phyloP scores from a whole-genome alignment of 2,888 invertebrate species.

The Agriopis leucophaearia region DNA sequence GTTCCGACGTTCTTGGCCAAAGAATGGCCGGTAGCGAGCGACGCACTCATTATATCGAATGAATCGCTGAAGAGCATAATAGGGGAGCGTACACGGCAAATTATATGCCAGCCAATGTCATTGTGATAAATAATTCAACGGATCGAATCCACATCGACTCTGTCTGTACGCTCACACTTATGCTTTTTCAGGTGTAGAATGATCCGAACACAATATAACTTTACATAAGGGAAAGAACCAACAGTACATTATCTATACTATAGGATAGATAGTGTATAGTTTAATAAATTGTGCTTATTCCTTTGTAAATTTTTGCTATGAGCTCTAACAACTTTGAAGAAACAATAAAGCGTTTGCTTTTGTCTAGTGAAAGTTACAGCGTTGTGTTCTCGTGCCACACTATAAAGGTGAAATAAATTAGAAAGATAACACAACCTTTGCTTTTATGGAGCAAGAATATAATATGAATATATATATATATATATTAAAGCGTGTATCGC shows the following conservation, averaged over 20 bases:
- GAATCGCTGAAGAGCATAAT: conserved; percentile 80
- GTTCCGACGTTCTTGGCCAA: conserved; percentile 38
- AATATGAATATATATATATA: no score
- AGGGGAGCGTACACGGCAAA: conserved; percentile 74
- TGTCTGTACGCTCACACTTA: conserved; percentile 5
- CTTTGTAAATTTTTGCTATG: conserved; percentile 6
- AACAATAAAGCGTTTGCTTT: conserved; percentile 25
- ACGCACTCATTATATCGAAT: conserved; percentile 78
- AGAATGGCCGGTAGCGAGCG: conserved; percentile 69
- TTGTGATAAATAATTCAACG: conserved; percentile 78
- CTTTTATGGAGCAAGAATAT: conserved; percentile 38
- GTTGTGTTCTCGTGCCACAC: conserved; percentile 34
- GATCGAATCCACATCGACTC: conserved; percentile 35
- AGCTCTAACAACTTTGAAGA: conserved; percentile 18
- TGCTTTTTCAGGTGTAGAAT: conserved; percentile 13
- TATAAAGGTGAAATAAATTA: conserved; percentile 40
- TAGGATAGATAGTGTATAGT: background rate
- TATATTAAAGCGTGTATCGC: conserved; percentile 29
- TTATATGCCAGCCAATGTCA: conserved; percentile 80
- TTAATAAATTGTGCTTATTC: background rate
- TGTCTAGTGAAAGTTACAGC: conserved; percentile 31
- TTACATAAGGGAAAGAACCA: conserved; percentile 1
- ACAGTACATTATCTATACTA: background rate
- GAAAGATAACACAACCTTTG: conserved; percentile 37
- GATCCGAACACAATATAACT: conserved; percentile 1